These are phyloP conservation scores for Chrysolophus pictus DNA, from an alignment of 2,797 vertebrate species.

Conservation along the genomic window DNA sequence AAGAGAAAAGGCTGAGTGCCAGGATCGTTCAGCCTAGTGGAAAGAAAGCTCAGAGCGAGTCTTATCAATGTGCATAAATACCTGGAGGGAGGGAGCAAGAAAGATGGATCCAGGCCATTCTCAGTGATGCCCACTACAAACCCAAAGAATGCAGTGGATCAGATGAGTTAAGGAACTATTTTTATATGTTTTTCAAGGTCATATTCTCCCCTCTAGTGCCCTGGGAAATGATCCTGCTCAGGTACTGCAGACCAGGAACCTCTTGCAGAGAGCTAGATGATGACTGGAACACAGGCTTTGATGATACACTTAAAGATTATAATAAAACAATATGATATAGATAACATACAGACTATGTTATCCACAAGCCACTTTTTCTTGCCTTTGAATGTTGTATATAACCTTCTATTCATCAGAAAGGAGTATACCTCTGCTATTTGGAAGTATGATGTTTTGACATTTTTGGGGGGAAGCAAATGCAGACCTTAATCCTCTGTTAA, in stretches of 20 bases:
- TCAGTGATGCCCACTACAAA: background rate
- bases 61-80: background rate
- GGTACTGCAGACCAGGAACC: background rate
- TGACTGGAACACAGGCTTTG: background rate
- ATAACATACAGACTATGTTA: background rate
- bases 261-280: background rate
- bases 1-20: background rate
- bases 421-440: background rate
- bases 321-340: background rate
- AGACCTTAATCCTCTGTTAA: background rate
- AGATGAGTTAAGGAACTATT: background rate
- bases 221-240: fast-evolving
- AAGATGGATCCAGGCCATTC: background rate
- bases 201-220: background rate
- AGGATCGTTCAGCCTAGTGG: background rate
- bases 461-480: background rate
- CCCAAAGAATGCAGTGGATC: background rate
- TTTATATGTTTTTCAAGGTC: background rate
- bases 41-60: background rate
- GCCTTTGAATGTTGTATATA: background rate
- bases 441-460: background rate
- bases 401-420: background rate
- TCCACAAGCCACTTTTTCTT: background rate
- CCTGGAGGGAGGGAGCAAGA: background rate
- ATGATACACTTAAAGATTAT: background rate